Conservation (phyloP, 2,797 vertebrate genomes). For the Hippocampus kuda region DNA sequence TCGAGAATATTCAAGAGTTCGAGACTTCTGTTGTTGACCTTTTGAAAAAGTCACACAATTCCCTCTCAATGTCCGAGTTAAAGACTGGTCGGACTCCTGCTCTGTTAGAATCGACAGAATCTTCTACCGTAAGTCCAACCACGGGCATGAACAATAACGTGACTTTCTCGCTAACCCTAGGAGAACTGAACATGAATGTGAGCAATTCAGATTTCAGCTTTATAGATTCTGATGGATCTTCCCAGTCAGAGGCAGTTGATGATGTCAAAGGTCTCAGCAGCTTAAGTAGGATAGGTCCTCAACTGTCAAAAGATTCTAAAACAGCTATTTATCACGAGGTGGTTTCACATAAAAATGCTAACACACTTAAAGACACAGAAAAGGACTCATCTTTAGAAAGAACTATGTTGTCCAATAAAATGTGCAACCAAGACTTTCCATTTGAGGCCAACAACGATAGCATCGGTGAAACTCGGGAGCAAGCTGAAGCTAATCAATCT, state of each 20-base stretch:
- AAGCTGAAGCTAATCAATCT: constrained; percentile 6
- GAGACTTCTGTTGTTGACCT: constrained; percentile 36
- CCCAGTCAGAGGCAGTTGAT: constrained; percentile 46
- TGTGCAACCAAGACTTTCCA: constrained; percentile 35
- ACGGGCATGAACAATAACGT: constrained; percentile 45
- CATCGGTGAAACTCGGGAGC: neutral
- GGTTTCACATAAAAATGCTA: constrained; percentile 27
- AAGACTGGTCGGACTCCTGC: constrained; percentile 17
- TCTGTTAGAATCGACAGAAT: constrained; percentile 21
- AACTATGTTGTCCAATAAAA: constrained; percentile 28
- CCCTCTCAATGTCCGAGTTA: constrained; percentile 13
- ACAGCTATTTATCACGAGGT: constrained; percentile 12
- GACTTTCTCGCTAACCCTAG: constrained; percentile 41
- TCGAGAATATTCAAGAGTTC: constrained; percentile 28
- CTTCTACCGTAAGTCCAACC: constrained; percentile 12
- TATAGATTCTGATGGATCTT: constrained; percentile 65
- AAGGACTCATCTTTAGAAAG: constrained; percentile 49
- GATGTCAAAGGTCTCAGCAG: constrained; percentile 25
- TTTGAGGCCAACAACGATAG: neutral
- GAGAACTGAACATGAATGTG: constrained; percentile 64
- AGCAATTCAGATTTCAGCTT: constrained; percentile 60
- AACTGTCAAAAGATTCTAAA: constrained; percentile 15
- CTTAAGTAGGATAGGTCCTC: constrained; percentile 8
- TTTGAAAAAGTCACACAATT: constrained; percentile 21
- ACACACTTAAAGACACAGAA: constrained; percentile 22